Base-by-base conservation (phyloP, 2,888 invertebrate genomes). In the Pyrochroa serraticornis region DNA sequence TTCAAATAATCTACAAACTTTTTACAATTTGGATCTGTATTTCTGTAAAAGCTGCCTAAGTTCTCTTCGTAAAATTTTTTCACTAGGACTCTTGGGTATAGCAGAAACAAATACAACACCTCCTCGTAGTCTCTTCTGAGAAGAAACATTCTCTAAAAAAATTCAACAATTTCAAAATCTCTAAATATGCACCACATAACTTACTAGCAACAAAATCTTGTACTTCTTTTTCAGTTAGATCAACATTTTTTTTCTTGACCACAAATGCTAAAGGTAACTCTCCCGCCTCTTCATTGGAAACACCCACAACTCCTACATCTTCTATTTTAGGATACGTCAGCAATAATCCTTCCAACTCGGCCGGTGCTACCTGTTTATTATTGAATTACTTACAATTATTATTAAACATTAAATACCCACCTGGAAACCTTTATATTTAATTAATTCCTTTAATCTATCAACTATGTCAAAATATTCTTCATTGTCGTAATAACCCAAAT, bases 391-490 rank as follows among this genome's bases (percentile, higher is more conserved):
- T 5, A 39, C 13, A 8, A 10, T 38, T 10, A 30, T 22, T 14
- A 34, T 6, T n/a, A 36, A 6, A 14, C 9, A 14, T 6, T 9
- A 47, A 45, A 38, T 12, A 39, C 33, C 49, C 64, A 91, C 91
- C 84, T 91, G 89, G 70, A 87, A 90, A 37, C 89, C 93, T 77
- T 95, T 94, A 73, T 92, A 93, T 77, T 95, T 95, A 71, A 95
- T 95, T 32, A 95, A 85, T 74, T 95, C 94, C 75, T 95, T 95
- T 14, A 94, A 80, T 58, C 95, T 82, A 77, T 94, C 95, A 1
- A 93, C 90, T 62, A 95, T 87, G 70, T 84, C 93, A 78, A 93
- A 90, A 75, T 83, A 88, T 0, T 87, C 88, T 13, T 93, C 87
- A 1, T 84, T 77, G 72, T 93, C 92, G 67, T 87, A 91, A 76